Conservation (phyloP, 2,888 invertebrate genomes). For the Acronicta psi region DNA sequence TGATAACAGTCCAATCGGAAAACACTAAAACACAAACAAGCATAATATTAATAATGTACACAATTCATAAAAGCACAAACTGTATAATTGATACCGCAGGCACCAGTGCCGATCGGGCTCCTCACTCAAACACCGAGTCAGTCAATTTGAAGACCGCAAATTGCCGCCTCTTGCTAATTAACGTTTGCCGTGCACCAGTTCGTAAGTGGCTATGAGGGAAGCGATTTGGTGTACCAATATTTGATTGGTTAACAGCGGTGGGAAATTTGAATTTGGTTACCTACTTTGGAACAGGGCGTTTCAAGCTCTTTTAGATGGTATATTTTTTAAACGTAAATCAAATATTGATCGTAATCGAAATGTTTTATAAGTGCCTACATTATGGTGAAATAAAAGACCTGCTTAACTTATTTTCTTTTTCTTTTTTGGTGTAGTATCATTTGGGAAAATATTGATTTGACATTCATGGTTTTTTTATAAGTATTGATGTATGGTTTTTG, state of each 20-base stretch:
- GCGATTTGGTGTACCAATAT: conserved; percentile 41
- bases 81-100: conserved; percentile 47
- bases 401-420: no score
- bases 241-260: conserved; percentile 18
- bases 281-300: neutral
- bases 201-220: conserved; percentile 60
- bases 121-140: conserved; percentile 59
- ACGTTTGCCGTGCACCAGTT: conserved; percentile 73
- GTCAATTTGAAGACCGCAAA: conserved; percentile 80
- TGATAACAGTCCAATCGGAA: neutral
- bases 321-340: no score
- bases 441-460: no score
- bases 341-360: no score
- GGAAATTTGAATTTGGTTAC: neutral
- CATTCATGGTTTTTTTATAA: no score
- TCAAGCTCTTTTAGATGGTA: no score
- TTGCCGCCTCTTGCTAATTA: conserved; percentile 82
- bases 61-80: conserved; percentile 43
- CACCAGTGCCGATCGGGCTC: conserved; percentile 38
- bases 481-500: no score
- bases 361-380: no score
- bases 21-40: neutral
- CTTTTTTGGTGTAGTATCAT: no score
- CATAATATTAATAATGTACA: conserved; percentile 15
- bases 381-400: no score